These are phyloP conservation scores for Ranitomeya imitator DNA, from an alignment of 2,113 vertebrate species.

Conservation along the genomic window DNA sequence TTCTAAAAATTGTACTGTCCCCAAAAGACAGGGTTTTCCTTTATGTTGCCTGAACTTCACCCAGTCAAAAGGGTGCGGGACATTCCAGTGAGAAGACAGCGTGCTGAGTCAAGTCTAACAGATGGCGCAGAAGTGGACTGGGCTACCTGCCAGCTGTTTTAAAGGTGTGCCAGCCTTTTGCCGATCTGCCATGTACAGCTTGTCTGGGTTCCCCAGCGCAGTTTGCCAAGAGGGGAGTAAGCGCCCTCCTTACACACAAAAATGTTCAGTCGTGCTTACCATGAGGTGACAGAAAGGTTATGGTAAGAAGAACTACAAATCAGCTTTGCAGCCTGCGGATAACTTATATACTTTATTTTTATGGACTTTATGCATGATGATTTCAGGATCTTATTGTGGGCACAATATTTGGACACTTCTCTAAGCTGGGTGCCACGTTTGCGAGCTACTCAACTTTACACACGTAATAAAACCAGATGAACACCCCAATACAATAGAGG, in stretches of 20 bases:
- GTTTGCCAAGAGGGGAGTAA: not conserved
- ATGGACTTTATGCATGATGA: too few relatives aligned
- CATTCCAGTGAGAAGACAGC: constrained; percentile 35
- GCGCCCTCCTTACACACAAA: not conserved
- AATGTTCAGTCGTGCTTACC: not conserved
- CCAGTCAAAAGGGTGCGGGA: constrained; percentile 23
- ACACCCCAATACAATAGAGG: too few relatives aligned
- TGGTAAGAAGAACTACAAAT: not conserved
- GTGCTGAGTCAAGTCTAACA: constrained; percentile 49
- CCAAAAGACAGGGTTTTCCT: not conserved
- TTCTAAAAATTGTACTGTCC: not conserved
- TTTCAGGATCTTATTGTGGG: too few relatives aligned
- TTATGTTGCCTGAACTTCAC: not conserved
- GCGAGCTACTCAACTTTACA: too few relatives aligned
- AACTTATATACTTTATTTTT: not conserved
- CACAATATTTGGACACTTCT: too few relatives aligned
- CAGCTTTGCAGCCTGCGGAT: not conserved
- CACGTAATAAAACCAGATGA: too few relatives aligned
- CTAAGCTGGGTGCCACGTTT: too few relatives aligned
- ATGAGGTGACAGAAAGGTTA: too few relatives aligned
- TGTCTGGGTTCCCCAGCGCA: constrained; percentile 2
- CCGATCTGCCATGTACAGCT: constrained; percentile 30
- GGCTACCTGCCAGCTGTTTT: constrained; percentile 37
- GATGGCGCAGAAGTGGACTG: constrained; percentile 27
- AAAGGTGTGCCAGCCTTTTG: constrained; percentile 44